Evolutionary conservation across 1,140 invertebrate species (phyloP).

Genomic region (Drosophila virilis): DNA sequence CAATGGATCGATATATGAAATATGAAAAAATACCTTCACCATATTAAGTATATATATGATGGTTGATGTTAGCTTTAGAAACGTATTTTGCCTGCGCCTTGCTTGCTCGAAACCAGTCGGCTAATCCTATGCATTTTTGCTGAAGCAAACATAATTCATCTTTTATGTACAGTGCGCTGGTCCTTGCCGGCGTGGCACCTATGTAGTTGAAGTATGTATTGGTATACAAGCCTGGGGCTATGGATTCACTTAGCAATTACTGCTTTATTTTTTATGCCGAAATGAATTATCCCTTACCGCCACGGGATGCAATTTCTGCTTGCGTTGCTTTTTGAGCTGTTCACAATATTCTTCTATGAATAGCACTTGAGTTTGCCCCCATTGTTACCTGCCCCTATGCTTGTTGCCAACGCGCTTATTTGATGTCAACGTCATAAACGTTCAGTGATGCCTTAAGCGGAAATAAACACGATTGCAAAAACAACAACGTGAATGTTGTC

Average conservation of each 20-base stretch:
- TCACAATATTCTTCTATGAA: constrained; percentile 49
- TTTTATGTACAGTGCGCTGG: constrained; percentile 54
- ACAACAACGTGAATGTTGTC: constrained; percentile 15
- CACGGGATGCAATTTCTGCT: constrained; percentile 67
- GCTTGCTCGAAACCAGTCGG: constrained; percentile 3
- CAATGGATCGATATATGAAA: constrained; percentile 42
- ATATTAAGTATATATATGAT: constrained; percentile 43
- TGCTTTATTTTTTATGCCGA: constrained; percentile 83
- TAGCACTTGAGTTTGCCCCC: constrained; percentile 15
- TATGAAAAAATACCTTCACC: constrained; percentile 61
- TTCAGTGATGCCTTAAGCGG: constrained; percentile 29
- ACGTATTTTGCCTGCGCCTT: neutral
- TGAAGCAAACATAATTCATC: constrained; percentile 76
- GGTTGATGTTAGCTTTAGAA: constrained; percentile 69
- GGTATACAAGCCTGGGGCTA: constrained; percentile 32
- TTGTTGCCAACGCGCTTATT: constrained; percentile 2
- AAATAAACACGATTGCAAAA: constrained; percentile 6
- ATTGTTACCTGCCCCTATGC: neutral
- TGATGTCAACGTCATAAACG: constrained; percentile 28
- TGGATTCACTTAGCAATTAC: constrained; percentile 79
- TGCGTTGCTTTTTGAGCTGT: constrained; percentile 63
- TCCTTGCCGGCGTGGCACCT: neutral
- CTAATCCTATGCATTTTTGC: constrained; percentile 72
- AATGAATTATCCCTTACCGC: constrained; percentile 78
- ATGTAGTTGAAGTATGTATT: neutral